These are phyloP conservation scores for Ladona fulva DNA, from an alignment of 1,140 invertebrate species.

Conservation along the genomic window DNA sequence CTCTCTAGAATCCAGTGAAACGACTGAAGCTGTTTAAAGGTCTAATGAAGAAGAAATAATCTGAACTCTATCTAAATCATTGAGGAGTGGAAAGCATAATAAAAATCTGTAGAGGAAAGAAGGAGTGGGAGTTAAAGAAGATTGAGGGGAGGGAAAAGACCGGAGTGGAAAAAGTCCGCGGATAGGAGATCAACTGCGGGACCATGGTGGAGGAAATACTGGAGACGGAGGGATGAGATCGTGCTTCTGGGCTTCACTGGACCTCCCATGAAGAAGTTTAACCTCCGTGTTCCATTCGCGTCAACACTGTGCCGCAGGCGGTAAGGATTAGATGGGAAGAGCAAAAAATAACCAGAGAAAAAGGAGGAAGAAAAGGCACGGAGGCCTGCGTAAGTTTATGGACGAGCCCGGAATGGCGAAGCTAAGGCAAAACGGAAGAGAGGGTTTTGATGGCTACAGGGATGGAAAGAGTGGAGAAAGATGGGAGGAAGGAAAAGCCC, in stretches of 20 bases:
- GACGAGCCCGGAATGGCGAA: not conserved
- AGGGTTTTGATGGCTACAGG: no score
- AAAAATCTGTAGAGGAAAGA: not conserved
- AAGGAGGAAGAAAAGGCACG: not conserved
- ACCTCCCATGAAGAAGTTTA: not conserved
- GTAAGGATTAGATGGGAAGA: not conserved
- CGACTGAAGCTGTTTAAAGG: no score
- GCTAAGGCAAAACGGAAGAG: not conserved
- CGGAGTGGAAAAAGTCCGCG: not conserved
- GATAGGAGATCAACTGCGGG: no score
- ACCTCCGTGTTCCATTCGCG: not conserved
- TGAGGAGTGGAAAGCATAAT: no score
- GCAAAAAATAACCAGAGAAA: not conserved
- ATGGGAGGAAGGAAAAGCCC: not conserved
- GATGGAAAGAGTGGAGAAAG: not conserved
- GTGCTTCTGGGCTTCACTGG: not conserved
- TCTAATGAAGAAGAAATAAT: no score
- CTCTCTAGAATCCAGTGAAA: no score
- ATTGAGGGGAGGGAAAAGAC: not conserved
- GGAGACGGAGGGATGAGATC: not conserved
- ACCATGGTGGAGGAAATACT: no score
- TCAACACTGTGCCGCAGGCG: not conserved
- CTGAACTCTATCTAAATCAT: no score
- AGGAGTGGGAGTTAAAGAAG: not conserved
- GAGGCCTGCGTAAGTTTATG: not conserved